Conservation (phyloP, 35 echinoderm and acorn worm genomes). For the Apostichopus parvimensis region DNA sequence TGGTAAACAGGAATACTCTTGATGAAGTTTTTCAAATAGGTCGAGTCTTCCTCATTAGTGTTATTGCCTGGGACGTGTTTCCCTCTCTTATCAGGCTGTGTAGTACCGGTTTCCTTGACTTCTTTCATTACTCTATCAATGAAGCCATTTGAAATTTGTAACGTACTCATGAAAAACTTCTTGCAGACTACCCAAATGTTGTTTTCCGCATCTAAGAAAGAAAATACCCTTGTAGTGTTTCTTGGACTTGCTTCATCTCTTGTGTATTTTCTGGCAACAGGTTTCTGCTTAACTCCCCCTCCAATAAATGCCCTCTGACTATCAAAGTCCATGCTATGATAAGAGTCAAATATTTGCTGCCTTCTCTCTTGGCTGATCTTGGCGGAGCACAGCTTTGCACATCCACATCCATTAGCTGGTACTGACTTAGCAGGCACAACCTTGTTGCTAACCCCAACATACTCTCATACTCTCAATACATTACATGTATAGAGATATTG, state of each 20-base stretch:
- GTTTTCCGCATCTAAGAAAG: neutral
- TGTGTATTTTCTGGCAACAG: constrained; percentile 11
- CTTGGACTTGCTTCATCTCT: neutral
- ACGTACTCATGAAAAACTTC: neutral
- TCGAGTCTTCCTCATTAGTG: neutral
- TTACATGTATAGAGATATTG: too few relatives aligned
- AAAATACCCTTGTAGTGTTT: neutral
- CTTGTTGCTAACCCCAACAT: too few relatives aligned
- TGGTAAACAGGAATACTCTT: neutral
- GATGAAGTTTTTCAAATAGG: neutral
- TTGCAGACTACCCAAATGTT: neutral
- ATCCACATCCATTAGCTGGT: neutral
- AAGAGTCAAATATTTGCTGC: neutral
- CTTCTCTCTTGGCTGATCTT: neutral
- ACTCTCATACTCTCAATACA: too few relatives aligned
- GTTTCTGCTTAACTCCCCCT: constrained; percentile 4
- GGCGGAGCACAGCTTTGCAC: neutral
- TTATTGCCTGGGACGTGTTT: neutral
- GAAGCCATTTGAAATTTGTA: neutral
- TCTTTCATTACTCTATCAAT: neutral
- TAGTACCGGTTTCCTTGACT: neutral
- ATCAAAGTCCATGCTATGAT: neutral
- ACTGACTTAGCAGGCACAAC: too few relatives aligned
- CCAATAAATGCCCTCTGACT: neutral
- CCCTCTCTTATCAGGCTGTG: constrained; percentile 12